Evolutionary conservation across 1,140 invertebrate genomes (phyloP).

Genomic region (Pteromalus puparum): DNA sequence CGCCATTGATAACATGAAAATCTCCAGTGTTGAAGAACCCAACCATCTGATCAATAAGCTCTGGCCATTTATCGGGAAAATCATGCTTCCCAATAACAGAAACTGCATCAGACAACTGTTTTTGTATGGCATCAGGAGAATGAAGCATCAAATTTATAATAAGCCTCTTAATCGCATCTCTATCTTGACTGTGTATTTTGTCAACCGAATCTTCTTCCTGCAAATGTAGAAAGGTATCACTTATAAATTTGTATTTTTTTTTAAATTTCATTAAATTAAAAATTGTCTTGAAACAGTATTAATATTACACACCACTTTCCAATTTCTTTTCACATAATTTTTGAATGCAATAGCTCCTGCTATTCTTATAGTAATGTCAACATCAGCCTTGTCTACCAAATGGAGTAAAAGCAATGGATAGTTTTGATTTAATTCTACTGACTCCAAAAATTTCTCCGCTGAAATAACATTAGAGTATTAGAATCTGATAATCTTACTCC

Average conservation of each 20-base stretch:
- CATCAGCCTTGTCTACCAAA: conserved; percentile 86
- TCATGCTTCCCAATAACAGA: conserved; percentile 96
- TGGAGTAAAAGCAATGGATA: conserved; percentile 92
- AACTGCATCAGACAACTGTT: conserved; percentile 96
- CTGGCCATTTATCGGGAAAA: conserved; percentile 96
- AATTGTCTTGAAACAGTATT: background rate
- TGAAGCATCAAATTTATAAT: conserved; percentile 96
- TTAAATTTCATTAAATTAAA: conserved; percentile 17
- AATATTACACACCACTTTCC: conserved; percentile 85
- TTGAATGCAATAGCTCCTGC: conserved; percentile 96
- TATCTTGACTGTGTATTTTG: conserved; percentile 88
- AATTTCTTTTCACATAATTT: conserved; percentile 97
- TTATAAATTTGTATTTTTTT: conserved; percentile 18
- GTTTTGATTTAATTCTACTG: conserved; percentile 92
- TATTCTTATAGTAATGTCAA: conserved; percentile 88
- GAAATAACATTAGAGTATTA: conserved; percentile 61
- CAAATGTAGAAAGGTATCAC: conserved; percentile 43
- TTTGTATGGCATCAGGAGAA: conserved; percentile 92
- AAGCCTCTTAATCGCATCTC: conserved; percentile 86
- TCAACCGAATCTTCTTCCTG: conserved; percentile 88
- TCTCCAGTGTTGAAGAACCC: conserved; percentile 92
- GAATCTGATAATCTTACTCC: background rate
- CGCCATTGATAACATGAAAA: conserved; percentile 96
- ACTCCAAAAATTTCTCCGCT: conserved; percentile 96
- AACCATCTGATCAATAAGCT: conserved; percentile 93